Evolutionary conservation across 2,888 invertebrate genomes (phyloP).

Genomic region (Dynastes hyllus): DNA sequence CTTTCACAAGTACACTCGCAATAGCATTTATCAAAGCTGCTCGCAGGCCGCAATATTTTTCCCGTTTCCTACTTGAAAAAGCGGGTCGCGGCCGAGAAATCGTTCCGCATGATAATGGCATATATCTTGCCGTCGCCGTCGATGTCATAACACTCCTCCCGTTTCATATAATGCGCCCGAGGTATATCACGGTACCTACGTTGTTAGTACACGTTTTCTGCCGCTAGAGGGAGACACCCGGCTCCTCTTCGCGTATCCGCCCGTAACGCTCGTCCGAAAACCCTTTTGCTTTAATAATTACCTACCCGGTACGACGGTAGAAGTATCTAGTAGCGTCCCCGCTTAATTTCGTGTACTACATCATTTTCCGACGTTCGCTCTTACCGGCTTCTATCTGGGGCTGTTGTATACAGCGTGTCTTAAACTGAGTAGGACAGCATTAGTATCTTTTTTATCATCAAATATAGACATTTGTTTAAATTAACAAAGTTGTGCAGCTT

Average conservation of each 20-base stretch:
- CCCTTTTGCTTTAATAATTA: constrained; percentile 27
- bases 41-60: background rate
- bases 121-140: constrained; percentile 2
- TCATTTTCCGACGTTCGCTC: constrained; percentile 28
- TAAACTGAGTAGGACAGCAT: too few relatives aligned
- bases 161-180: background rate
- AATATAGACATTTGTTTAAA: too few relatives aligned
- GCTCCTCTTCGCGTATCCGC: background rate
- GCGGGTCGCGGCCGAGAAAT: background rate
- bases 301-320: background rate
- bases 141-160: background rate
- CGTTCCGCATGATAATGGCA: constrained; percentile 17
- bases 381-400: constrained; percentile 21
- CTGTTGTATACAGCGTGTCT: too few relatives aligned
- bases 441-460: too few relatives aligned
- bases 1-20: too few relatives aligned
- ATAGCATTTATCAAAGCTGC: too few relatives aligned
- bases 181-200: background rate
- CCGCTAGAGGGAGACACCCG: background rate
- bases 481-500: too few relatives aligned
- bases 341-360: constrained; percentile 39
- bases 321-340: constrained; percentile 21
- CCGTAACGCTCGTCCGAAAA: background rate
- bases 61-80: constrained; percentile 6
- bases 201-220: background rate